These are phyloP conservation scores for Melangyna quadrimaculata DNA, from an alignment of 2,888 invertebrate species.

Conservation along the genomic window DNA sequence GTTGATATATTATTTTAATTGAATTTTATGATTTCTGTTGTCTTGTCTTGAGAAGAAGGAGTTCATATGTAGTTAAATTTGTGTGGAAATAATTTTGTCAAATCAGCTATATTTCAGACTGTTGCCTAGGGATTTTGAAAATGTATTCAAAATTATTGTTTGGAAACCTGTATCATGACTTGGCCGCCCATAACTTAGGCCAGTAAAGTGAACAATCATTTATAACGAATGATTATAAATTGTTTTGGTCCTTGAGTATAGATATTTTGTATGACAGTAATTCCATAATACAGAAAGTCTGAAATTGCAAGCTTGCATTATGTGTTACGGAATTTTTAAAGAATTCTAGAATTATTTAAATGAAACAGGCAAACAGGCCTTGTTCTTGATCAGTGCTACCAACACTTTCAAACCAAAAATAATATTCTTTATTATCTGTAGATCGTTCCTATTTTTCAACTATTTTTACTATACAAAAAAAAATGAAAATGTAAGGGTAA, in stretches of 20 bases:
- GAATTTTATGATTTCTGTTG: conserved; percentile 34
- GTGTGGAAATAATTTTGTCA: not conserved
- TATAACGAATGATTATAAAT: not conserved
- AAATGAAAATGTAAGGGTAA: no score
- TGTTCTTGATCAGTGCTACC: no score
- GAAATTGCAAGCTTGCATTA: no score
- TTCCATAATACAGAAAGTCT: no score
- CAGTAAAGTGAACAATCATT: not conserved
- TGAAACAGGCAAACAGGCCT: no score
- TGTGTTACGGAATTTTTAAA: no score
- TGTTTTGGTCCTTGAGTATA: not conserved
- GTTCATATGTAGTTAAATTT: not conserved
- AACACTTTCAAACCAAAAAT: no score
- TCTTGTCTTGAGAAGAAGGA: not conserved
- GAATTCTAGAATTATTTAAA: no score
- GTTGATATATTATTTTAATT: conserved; percentile 52
- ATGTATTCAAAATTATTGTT: not conserved
- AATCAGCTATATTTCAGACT: not conserved
- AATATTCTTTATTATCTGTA: no score
- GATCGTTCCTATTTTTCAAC: no score
- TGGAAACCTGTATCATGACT: not conserved
- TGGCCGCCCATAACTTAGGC: not conserved
- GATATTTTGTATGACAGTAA: not conserved
- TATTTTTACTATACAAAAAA: no score
- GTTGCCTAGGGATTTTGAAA: not conserved